Evolutionary conservation across 2,888 invertebrate genomes (phyloP).

Genomic region (Steinernema carpocapsae): DNA sequence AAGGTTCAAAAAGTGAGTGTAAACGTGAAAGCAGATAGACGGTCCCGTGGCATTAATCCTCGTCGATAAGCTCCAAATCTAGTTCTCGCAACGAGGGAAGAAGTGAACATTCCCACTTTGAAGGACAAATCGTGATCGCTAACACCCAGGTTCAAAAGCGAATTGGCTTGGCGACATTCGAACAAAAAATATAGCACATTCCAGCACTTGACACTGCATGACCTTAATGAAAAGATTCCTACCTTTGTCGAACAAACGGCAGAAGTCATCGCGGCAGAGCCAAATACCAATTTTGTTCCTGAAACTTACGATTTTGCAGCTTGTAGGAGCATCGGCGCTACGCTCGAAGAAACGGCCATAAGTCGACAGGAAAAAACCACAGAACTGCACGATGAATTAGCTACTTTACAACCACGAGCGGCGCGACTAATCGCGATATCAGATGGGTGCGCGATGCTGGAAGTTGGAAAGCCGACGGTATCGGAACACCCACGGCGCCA

Average conservation of each 20-base stretch:
- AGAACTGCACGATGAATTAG: neutral
- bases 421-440: constrained; percentile 15
- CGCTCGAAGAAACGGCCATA: neutral
- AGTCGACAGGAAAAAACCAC: neutral
- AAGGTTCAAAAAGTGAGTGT: too few species aligned
- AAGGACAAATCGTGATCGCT: too few species aligned
- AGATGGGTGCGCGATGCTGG: neutral
- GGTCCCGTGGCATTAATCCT: too few species aligned
- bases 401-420: neutral
- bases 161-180: too few species aligned
- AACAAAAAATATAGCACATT: too few species aligned
- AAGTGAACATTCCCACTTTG: too few species aligned
- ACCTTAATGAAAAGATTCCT: neutral
- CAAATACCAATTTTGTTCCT: constrained; percentile 7
- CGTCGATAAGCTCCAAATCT: too few species aligned
- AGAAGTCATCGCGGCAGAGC: neutral
- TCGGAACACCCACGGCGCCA: constrained; percentile 1
- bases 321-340: neutral
- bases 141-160: too few species aligned
- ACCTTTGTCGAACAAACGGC: constrained; percentile 24
- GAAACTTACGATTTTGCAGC: neutral
- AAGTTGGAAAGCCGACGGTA: constrained; percentile 1
- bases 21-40: too few species aligned
- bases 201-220: too few species aligned
- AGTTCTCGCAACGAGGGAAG: too few species aligned